phyloP scores from a whole-genome alignment of 2,113 vertebrate species.

The Danionella cerebrum region DNA sequence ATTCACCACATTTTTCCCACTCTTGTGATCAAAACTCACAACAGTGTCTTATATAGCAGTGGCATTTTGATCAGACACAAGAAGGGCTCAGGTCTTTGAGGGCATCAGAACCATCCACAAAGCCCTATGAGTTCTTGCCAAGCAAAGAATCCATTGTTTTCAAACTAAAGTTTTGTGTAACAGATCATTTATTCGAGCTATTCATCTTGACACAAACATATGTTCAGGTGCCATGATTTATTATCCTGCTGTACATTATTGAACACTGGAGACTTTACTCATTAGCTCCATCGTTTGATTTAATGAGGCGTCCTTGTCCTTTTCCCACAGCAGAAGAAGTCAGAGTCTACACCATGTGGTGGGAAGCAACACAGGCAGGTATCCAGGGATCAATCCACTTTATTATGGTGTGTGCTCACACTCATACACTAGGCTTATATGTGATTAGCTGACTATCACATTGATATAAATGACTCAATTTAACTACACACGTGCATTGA shows the following conservation, averaged over 20 bases:
- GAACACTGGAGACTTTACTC: conserved; percentile 17
- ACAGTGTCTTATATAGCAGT: too few relatives aligned
- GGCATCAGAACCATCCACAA: too few relatives aligned
- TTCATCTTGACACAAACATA: neutral
- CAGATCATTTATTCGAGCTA: neutral
- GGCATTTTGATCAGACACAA: too few relatives aligned
- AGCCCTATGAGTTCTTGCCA: neutral
- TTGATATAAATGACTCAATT: too few relatives aligned
- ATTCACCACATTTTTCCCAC: too few relatives aligned
- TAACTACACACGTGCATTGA: too few relatives aligned
- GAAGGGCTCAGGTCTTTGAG: too few relatives aligned
- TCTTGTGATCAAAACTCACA: too few relatives aligned
- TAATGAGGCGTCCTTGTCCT: conserved; percentile 10
- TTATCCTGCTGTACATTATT: neutral
- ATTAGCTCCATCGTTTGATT: conserved; percentile 13
- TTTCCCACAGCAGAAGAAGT: conserved; percentile 17
- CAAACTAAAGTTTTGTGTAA: neutral
- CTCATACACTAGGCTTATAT: too few relatives aligned
- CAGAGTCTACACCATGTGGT: conserved; percentile 15
- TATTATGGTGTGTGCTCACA: conserved; percentile 22
- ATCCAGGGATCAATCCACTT: conserved; percentile 5
- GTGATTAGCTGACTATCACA: too few relatives aligned
- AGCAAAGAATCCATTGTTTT: neutral
- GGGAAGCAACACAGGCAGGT: conserved; percentile 8
- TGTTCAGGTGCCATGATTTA: neutral